Percentiles rank a stretch among this genome's conserved stretches.
Evolutionary conservation across 1,140 invertebrate species (phyloP).

Genomic region (Mamestra configurata): DNA sequence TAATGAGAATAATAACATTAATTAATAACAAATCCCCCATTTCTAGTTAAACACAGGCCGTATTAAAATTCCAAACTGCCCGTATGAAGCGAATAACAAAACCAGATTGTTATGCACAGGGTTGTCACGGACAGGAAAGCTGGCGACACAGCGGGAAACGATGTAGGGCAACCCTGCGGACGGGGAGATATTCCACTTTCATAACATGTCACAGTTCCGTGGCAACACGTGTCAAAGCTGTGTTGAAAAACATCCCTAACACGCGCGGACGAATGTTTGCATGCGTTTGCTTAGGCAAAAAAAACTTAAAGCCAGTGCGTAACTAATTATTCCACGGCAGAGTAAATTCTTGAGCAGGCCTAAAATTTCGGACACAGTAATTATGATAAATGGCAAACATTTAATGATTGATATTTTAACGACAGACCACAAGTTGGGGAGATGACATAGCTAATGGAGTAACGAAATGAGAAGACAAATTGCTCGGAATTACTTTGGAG

Average conservation of each 20-base stretch:
- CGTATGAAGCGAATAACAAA: conserved; percentile 59
- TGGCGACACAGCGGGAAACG: conserved; percentile 56
- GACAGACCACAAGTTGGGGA: conserved; percentile 41
- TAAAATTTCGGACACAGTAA: conserved; percentile 12
- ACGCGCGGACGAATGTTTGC: conserved; percentile 56
- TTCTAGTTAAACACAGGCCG: conserved; percentile 42
- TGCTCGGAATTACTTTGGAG: conserved; percentile 44
- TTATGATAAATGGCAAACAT: conserved; percentile 44
- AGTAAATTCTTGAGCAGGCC: not conserved
- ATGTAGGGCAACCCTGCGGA: conserved; percentile 59
- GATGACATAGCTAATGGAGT: conserved; percentile 49
- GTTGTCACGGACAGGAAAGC: conserved; percentile 71
- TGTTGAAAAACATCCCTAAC: conserved; percentile 62
- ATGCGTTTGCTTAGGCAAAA: conserved; percentile 53
- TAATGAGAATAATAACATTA: conserved; percentile 42
- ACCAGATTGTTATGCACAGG: conserved; percentile 65
- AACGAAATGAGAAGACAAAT: conserved; percentile 39
- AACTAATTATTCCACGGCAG: not conserved
- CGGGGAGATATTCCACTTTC: conserved; percentile 61
- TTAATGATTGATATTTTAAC: conserved; percentile 47
- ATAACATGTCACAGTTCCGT: conserved; percentile 65
- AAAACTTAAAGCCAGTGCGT: conserved; percentile 2
- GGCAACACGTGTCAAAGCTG: conserved; percentile 70
- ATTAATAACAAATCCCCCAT: conserved; percentile 44
- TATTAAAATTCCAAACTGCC: conserved; percentile 56